Base-by-base conservation (phyloP, 2,888 invertebrate genomes). In the Terebella lapidaria region DNA sequence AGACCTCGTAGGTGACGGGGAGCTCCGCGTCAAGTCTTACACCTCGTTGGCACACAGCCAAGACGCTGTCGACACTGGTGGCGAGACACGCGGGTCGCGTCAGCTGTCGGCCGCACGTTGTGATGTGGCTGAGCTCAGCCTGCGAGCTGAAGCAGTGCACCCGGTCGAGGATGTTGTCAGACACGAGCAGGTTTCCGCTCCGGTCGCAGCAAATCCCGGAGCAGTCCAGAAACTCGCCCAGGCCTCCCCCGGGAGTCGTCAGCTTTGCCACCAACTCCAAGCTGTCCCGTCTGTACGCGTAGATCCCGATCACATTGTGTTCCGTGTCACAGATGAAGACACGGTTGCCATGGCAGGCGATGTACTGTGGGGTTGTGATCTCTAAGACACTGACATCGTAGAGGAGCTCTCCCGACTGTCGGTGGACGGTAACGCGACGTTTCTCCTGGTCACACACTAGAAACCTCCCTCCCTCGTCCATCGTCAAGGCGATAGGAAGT, bases 361-460 rank as follows among this genome's bases (percentile, higher is more conserved):
- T 56, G 25, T 47, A 54, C 27, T 64, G 64, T 1, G 66, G 64
- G 3, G 45, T 52, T n/a, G 18, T 42, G 5, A 63, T 35, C 51
- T 62, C 61, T 1, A 52, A 10, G 45, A 61, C 57, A 47, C 45
- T 29, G n/a, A 62, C 26, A 24, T 46, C n/a, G 25, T 57, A 42
- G 1, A 66, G 47, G 1, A 65, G 55, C 3, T 62, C 64, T 1
- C 66, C 66, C n/a, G 25, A 54, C 10, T 53, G 47, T 1, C 59
- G 52, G 47, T 65, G 66, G 1, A 66, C 45, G 0, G 64, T 62
- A n/a, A 66, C 47, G 2, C 57, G 55, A 27, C 61, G 62, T 46
- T 65, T 66, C 20, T 30, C 60, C 47, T 66, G 66, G 35, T 66
- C 64, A 30, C 64, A 65, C 22, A 66, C 66, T 28, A 66, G 55